Evolutionary conservation across 2,888 invertebrate genomes (phyloP), one percentile per base, ranked within the genome.

Genomic region (Flexamia atlantica): DNA sequence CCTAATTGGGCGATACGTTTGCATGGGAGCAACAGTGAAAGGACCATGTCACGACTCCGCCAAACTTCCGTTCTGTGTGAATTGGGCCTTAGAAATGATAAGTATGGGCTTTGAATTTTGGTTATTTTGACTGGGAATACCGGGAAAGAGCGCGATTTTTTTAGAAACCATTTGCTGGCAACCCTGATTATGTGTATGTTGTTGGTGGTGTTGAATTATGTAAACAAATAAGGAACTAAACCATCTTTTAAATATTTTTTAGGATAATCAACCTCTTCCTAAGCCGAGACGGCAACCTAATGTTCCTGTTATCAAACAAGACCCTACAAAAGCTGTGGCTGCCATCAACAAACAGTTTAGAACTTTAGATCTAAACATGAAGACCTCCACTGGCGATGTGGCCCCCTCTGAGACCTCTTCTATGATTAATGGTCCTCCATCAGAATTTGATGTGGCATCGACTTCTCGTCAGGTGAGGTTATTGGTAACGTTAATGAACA

Each of bases 351-450:
- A 70, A 7, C 60, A 68, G 68, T 30, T 68, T 10, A 28, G 17
- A 17, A 70, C 36, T 2, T n/a, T 70, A 1, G 40, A 70, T 40
- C 4, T 70, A 20, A 40, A 70, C 70, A 20, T 17, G 14, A 40
- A 36, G 20, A 17, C 25, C 14, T 3, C 30, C 17, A 14, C 68
- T 4, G 30, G 23, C 3, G 5, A 30, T 7, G 32, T 30, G 1
- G 68, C 32, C n/a, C 68, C 68, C 4, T 68, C 68, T 14, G 68
- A 68, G 9, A 30, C 32, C 7, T 68, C 68, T 30, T 68, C 68
- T 14, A 9, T 30, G 30, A n/a, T 68, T 10, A 36, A 36, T 9
- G 36, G 36, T 9, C 36, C 36, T 36, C 30, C 68, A 7, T 68
- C 68, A 9, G 68, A 28, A 4, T 46, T 9, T 46, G 46, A 46